These are phyloP conservation scores for Emydura subglobosa DNA, from an alignment of 2,113 vertebrate species.

Conservation along the genomic window DNA sequence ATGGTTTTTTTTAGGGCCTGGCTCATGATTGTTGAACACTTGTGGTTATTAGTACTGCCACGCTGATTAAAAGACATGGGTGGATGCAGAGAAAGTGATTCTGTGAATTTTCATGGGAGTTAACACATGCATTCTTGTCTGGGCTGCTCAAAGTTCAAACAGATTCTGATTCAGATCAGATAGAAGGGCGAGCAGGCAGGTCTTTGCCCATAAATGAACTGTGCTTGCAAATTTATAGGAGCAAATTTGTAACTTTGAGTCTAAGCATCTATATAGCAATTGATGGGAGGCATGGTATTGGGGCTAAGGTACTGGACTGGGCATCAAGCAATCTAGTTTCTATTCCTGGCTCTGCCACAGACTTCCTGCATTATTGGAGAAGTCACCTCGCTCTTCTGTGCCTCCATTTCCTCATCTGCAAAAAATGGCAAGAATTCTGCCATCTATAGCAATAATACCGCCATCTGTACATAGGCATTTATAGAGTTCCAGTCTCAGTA, in stretches of 20 bases:
- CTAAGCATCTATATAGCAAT: background rate
- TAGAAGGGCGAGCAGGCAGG: background rate
- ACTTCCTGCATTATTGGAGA: background rate
- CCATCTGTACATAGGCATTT: background rate
- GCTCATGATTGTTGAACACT: background rate
- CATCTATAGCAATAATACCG: background rate
- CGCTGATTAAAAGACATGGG: background rate
- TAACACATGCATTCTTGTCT: background rate
- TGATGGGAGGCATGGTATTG: background rate
- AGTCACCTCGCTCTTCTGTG: background rate
- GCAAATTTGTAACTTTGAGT: background rate
- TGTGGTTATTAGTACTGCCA: background rate
- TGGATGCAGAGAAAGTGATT: background rate
- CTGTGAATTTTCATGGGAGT: background rate
- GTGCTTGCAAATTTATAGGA: background rate
- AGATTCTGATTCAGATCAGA: background rate
- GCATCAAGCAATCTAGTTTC: background rate
- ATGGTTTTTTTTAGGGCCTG: fast-evolving
- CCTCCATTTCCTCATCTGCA: background rate
- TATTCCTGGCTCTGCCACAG: fast-evolving
- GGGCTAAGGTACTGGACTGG: background rate
- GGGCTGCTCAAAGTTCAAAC: fast-evolving
- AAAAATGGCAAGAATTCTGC: background rate
- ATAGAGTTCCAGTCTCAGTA: background rate
- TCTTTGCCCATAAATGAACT: background rate